Conservation (phyloP, 92 coral and sea anemone genomes). For the Palythoa grandiflora region DNA sequence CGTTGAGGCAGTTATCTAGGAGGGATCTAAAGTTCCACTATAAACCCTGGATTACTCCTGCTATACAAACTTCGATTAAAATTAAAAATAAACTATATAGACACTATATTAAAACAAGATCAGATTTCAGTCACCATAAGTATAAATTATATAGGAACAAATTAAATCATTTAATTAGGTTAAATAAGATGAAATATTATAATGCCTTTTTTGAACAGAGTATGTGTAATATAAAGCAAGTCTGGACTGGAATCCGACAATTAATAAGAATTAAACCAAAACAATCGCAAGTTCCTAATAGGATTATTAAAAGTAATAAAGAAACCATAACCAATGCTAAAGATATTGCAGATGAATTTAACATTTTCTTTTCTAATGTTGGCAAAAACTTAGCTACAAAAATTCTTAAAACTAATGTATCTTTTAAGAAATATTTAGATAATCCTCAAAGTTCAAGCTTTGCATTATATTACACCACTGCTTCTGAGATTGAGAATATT, state of each 20-base stretch:
- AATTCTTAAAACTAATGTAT: slow-evolving; percentile 31
- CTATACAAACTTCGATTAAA: slow-evolving; percentile 22
- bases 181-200: slow-evolving; percentile 20
- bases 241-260: too few species aligned
- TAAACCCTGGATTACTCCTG: slow-evolving; percentile 43
- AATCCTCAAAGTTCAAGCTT: too few species aligned
- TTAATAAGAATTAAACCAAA: too few species aligned
- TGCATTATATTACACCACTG: background rate
- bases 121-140: slow-evolving; percentile 34
- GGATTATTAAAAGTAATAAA: slow-evolving; percentile 23
- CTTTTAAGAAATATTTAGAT: slow-evolving; percentile 14
- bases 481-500: slow-evolving; percentile 27
- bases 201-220: background rate
- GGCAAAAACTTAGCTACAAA: slow-evolving; percentile 18
- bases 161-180: slow-evolving; percentile 25
- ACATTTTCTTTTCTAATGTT: slow-evolving; percentile 14
- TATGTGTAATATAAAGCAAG: too few species aligned
- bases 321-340: slow-evolving; percentile 23
- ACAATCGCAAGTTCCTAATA: background rate
- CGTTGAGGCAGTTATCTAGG: slow-evolving; percentile 25
- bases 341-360: slow-evolving; percentile 25
- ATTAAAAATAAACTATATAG: slow-evolving; percentile 25
- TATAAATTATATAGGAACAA: slow-evolving; percentile 37
- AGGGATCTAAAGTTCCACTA: slow-evolving; percentile 25
- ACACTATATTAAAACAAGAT: slow-evolving; percentile 37